Conservation (phyloP, 1,140 invertebrate genomes). For the Ceratitis capitata region DNA sequence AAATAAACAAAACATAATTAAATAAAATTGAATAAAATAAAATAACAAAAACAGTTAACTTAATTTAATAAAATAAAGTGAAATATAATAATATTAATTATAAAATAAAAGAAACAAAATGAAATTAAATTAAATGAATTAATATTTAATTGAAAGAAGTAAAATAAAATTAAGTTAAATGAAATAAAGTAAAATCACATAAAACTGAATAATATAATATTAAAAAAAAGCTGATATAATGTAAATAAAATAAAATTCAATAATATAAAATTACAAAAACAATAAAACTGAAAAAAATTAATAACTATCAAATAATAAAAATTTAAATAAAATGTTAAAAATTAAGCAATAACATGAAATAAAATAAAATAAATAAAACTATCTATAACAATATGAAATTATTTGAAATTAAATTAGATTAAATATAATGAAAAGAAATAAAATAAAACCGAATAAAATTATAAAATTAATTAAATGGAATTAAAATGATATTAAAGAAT, state of each 20-base stretch:
- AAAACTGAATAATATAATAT: no score
- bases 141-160: no score
- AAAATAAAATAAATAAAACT: background rate
- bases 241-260: background rate
- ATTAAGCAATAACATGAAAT: background rate
- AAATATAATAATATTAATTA: background rate
- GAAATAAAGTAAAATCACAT: no score
- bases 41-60: background rate
- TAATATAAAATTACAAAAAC: background rate
- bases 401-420: background rate
- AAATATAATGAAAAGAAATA: background rate
- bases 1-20: background rate
- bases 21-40: background rate
- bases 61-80: background rate
- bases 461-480: background rate
- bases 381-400: background rate
- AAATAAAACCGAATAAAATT: background rate
- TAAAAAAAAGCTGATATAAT: no score
- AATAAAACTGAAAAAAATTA: background rate
- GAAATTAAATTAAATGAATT: background rate
- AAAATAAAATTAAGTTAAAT: no score
- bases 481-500: background rate
- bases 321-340: background rate
- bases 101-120: no score
- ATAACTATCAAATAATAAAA: background rate